Evolutionary conservation across 2,113 vertebrate genomes (phyloP).

Genomic region (Sterrhoptilus dennistouni): DNA sequence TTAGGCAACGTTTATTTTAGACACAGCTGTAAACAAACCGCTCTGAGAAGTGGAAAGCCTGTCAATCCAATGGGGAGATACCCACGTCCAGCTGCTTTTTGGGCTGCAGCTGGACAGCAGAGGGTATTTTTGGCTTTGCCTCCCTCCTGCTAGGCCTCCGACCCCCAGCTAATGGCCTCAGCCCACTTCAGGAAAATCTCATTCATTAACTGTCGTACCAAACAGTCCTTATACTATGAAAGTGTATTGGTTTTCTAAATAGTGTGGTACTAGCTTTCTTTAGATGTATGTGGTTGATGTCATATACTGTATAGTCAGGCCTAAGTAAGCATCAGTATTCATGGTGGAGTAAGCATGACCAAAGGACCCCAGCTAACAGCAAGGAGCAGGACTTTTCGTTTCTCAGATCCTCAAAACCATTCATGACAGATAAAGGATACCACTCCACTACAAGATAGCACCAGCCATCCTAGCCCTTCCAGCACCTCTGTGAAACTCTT

Average conservation of each 20-base stretch:
- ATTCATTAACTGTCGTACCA: neutral
- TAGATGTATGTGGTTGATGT: neutral
- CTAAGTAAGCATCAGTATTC: neutral
- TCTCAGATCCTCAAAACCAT: neutral
- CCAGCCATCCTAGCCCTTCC: neutral
- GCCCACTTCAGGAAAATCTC: neutral
- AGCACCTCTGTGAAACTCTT: neutral
- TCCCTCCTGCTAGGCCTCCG: neutral
- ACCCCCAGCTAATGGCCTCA: neutral
- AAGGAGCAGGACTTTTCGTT: neutral
- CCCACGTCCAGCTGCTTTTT: neutral
- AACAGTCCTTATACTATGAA: neutral
- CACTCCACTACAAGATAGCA: fast-evolving
- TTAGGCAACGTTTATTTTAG: conserved; percentile 36
- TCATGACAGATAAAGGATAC: neutral
- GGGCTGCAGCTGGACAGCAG: neutral
- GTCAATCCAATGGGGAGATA: neutral
- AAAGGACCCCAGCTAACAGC: neutral
- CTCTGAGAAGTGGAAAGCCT: neutral
- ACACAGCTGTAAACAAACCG: neutral
- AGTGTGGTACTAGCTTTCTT: neutral
- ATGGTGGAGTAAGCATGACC: neutral
- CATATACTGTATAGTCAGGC: no score
- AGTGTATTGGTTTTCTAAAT: neutral
- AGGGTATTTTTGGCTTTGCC: neutral